Percentiles rank a stretch among this genome's conserved stretches.
Evolutionary conservation across 2,113 vertebrate genomes (phyloP).

Genomic region (Takifugu bimaculatus): DNA sequence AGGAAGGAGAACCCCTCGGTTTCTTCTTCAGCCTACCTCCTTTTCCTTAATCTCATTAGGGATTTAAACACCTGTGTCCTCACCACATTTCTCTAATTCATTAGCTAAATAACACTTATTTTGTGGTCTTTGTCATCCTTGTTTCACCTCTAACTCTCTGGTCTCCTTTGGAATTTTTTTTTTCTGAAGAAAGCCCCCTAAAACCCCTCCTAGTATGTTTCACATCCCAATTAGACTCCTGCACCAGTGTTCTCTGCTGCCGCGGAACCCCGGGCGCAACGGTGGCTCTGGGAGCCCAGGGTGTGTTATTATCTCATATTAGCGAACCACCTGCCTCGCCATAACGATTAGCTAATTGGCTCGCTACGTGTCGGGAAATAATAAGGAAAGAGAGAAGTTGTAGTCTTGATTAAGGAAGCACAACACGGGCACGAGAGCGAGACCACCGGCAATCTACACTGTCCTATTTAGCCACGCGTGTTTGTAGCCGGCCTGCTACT

Average conservation of each 20-base stretch:
- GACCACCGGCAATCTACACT: constrained; percentile 15
- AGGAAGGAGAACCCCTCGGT: too few species aligned
- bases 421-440: constrained; percentile 30
- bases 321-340: constrained; percentile 74
- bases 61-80: too few species aligned
- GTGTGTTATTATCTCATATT: constrained; percentile 77
- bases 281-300: constrained; percentile 70
- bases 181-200: constrained; percentile 4
- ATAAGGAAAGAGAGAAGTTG: constrained; percentile 67
- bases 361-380: constrained; percentile 69
- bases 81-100: too few species aligned
- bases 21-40: too few species aligned
- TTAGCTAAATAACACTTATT: not conserved
- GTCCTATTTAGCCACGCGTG: not conserved
- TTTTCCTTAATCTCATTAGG: not conserved
- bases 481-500: too few species aligned
- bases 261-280: constrained; percentile 48
- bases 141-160: not conserved
- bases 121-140: constrained; percentile 8
- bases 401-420: constrained; percentile 55
- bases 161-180: constrained; percentile 13
- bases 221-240: constrained; percentile 62
- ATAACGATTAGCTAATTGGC: constrained; percentile 79
- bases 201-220: constrained; percentile 20
- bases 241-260: constrained; percentile 45